Conservation (phyloP, 35 echinoderm and acorn worm species). For the Patiria miniata region DNA sequence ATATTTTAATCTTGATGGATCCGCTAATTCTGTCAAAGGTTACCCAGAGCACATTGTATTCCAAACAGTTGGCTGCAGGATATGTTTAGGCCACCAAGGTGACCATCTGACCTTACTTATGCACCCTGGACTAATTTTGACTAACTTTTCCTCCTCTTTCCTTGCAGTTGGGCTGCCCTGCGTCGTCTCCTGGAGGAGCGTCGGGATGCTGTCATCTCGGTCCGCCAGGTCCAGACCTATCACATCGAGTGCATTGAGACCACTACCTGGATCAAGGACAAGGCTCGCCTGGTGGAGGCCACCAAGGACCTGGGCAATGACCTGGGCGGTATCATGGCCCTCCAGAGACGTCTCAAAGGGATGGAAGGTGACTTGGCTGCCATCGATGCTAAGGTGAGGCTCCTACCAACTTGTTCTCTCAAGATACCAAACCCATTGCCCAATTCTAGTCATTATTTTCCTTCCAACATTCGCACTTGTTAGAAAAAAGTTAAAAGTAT, state of each 20-base stretch:
- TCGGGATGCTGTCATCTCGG: slow-evolving; percentile 77
- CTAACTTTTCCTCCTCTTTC: neutral
- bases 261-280: slow-evolving; percentile 93
- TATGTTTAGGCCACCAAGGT: too few species aligned
- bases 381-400: slow-evolving; percentile 90
- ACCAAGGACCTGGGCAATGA: slow-evolving; percentile 99
- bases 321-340: slow-evolving; percentile 85
- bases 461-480: too few species aligned
- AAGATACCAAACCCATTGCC: too few species aligned
- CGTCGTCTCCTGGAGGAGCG: slow-evolving; percentile 75
- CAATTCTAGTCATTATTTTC: too few species aligned
- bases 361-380: slow-evolving; percentile 99
- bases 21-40: too few species aligned
- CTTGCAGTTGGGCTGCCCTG: slow-evolving; percentile 83
- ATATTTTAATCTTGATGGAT: too few species aligned
- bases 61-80: too few species aligned
- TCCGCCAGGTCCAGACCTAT: slow-evolving; percentile 89
- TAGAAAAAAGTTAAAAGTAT: too few species aligned
- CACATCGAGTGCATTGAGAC: slow-evolving; percentile 99
- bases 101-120: neutral
- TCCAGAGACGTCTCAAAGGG: slow-evolving; percentile 91
- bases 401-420: too few species aligned
- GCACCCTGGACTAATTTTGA: neutral
- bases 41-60: too few species aligned
- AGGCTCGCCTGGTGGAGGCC: slow-evolving; percentile 86